Percentiles rank a stretch among this genome's conserved stretches.
Conservation (phyloP, 1,140 invertebrate genomes). For the Trachelipus rathkii region DNA sequence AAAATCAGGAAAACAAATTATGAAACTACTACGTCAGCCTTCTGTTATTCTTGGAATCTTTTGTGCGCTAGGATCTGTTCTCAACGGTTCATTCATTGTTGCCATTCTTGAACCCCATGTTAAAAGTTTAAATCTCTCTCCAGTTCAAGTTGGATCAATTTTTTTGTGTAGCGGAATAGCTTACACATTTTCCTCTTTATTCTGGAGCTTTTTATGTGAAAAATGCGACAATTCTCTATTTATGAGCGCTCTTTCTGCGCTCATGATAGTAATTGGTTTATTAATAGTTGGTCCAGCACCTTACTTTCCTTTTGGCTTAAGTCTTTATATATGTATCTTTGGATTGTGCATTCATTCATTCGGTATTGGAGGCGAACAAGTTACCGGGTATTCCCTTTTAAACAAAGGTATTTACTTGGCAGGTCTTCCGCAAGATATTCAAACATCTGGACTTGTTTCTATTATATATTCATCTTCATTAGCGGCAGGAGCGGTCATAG, state of each 20-base stretch:
- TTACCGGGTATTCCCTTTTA: constrained; percentile 80
- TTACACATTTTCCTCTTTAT: constrained; percentile 74
- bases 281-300: constrained; percentile 65
- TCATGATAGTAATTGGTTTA: constrained; percentile 59
- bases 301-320: constrained; percentile 33
- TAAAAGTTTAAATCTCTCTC: constrained; percentile 65
- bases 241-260: constrained; percentile 63
- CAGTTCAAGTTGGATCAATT: constrained; percentile 72
- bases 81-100: constrained; percentile 75
- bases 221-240: constrained; percentile 61
- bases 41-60: constrained; percentile 58
- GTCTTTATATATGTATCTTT: constrained; percentile 53
- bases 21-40: constrained; percentile 45
- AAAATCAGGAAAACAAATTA: constrained; percentile 59
- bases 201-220: constrained; percentile 76
- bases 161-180: constrained; percentile 84
- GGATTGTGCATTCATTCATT: constrained; percentile 72
- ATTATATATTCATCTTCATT: constrained; percentile 80
- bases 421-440: constrained; percentile 71
- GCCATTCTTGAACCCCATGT: constrained; percentile 78
- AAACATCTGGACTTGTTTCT: constrained; percentile 77
- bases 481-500: constrained; percentile 77
- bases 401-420: constrained; percentile 64
- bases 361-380: constrained; percentile 72
- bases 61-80: constrained; percentile 67